phyloP scores from a whole-genome alignment of 2,797 vertebrate species.

The Heterohyrax brucei region DNA sequence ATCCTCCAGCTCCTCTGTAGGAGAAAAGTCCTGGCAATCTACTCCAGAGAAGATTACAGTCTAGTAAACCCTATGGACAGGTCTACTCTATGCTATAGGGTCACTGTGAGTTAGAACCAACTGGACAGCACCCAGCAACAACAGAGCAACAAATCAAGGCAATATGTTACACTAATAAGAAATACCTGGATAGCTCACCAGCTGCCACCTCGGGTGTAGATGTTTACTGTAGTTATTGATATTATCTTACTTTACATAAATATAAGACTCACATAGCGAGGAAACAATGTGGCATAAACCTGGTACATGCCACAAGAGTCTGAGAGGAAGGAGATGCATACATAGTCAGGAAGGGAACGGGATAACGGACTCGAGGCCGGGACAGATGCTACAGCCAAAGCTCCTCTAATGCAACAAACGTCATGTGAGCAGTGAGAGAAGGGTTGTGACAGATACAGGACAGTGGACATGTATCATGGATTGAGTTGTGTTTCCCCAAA shows the following conservation, averaged over 20 bases:
- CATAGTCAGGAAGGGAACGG: neutral
- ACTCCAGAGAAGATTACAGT: too few species aligned
- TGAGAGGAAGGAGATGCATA: neutral
- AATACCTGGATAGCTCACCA: neutral
- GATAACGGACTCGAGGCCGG: neutral
- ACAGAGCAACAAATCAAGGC: neutral
- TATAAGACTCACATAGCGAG: neutral
- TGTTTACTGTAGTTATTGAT: slow-evolving; percentile 16
- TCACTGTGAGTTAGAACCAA: too few species aligned
- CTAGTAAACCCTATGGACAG: too few species aligned
- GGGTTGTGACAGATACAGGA: neutral
- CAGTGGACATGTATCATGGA: neutral
- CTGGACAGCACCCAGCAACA: too few species aligned
- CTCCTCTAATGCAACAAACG: neutral
- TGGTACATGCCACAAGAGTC: slow-evolving; percentile 23
- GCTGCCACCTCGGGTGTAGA: neutral
- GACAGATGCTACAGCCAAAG: neutral
- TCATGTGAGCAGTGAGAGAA: too few species aligned
- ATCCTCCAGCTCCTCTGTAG: too few species aligned
- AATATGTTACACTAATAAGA: neutral
- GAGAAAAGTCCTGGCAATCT: too few species aligned
- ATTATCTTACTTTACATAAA: neutral
- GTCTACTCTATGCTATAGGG: too few species aligned
- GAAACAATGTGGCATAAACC: neutral
- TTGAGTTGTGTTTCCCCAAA: too few species aligned